Evolutionary conservation across 2,797 vertebrate species (phyloP).

Genomic region (Picus viridis): DNA sequence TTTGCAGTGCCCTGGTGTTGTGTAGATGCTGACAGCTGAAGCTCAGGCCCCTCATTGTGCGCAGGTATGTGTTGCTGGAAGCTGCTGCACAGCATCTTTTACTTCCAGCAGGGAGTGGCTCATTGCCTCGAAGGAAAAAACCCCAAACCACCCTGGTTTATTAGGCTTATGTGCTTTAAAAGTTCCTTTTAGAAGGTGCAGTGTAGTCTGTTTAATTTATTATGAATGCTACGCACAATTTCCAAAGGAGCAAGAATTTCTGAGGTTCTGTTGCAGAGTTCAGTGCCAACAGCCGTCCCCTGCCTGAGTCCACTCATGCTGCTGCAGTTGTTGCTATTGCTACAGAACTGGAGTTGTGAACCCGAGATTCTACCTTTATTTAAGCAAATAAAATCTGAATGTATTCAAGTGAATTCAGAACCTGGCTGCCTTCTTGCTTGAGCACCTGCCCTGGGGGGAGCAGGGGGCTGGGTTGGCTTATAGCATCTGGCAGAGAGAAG

Average conservation of each 20-base stretch:
- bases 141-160: background rate
- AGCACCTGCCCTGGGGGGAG: background rate
- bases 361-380: background rate
- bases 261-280: background rate
- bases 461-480: background rate
- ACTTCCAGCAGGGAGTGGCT: background rate
- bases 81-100: constrained; percentile 29
- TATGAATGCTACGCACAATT: background rate
- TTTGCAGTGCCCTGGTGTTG: background rate
- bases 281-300: background rate
- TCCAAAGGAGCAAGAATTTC: background rate
- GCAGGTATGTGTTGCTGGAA: background rate
- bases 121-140: background rate
- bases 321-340: constrained; percentile 9
- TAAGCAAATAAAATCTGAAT: constrained; percentile 66
- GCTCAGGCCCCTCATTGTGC: background rate
- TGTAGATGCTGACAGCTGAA: constrained; percentile 18
- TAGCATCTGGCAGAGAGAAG: background rate
- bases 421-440: background rate
- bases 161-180: background rate
- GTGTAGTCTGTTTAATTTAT: constrained; percentile 14
- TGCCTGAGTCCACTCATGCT: background rate
- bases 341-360: constrained; percentile 40
- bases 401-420: background rate
- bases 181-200: background rate